phyloP scores from a whole-genome alignment of 2,797 vertebrate species.

The Bradypodion ventrale region DNA sequence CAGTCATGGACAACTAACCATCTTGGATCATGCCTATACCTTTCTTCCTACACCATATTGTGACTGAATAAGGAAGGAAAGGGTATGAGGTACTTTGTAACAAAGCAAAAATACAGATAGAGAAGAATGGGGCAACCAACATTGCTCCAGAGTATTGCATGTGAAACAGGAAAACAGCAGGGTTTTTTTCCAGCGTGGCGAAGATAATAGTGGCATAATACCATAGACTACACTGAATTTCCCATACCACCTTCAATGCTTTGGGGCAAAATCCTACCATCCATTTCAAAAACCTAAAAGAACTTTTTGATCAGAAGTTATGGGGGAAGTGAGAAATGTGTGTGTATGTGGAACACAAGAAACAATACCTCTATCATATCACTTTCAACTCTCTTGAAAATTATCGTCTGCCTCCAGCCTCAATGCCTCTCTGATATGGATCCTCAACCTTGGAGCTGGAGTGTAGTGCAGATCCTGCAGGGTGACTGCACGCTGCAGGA shows the following conservation, averaged over 20 bases:
- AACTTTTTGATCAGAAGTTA: not conserved
- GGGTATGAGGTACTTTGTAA: not conserved
- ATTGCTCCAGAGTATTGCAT: not conserved
- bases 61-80: not conserved
- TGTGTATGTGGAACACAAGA: not conserved
- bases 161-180: not conserved
- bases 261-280: not conserved
- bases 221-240: not conserved
- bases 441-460: constrained; percentile 5
- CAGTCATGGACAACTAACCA: not conserved
- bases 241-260: constrained; percentile 3
- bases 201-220: not conserved
- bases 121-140: not conserved
- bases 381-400: constrained; percentile 24
- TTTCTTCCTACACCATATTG: not conserved
- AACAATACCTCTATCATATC: constrained; percentile 14
- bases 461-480: not conserved
- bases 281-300: not conserved
- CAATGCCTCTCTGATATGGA: constrained; percentile 1
- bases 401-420: not conserved
- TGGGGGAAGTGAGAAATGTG: not conserved
- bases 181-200: not conserved
- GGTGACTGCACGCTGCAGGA: not conserved
- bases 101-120: not conserved
- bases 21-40: not conserved